Conservation (phyloP, 2,113 vertebrate genomes). For the Brienomyrus longianalis region DNA sequence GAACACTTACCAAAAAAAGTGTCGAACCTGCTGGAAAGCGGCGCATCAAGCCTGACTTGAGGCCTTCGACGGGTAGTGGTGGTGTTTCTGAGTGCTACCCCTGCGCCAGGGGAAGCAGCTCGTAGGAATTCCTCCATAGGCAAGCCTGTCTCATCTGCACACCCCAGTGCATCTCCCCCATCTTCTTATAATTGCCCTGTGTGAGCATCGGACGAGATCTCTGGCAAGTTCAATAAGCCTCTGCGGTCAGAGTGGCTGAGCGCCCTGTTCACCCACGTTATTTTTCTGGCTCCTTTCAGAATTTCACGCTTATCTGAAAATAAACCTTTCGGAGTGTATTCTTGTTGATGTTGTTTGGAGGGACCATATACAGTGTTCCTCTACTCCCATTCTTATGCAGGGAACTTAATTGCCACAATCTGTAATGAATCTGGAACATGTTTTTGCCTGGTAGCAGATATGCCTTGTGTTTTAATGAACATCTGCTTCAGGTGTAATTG, state of each 20-base stretch:
- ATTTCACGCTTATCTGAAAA: neutral
- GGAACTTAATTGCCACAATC: neutral
- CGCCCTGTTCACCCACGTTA: neutral
- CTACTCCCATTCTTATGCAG: neutral
- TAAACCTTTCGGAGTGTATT: neutral
- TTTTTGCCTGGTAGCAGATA: neutral
- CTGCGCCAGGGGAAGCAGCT: neutral
- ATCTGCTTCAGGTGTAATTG: neutral
- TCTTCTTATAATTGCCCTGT: neutral
- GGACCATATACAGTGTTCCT: neutral
- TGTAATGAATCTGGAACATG: neutral
- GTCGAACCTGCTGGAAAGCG: neutral
- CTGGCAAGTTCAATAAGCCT: neutral
- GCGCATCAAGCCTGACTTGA: neutral
- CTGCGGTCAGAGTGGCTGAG: neutral
- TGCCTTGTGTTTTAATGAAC: neutral
- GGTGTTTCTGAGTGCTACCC: neutral
- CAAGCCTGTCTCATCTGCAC: neutral
- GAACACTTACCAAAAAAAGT: neutral
- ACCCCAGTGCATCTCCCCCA: neutral
- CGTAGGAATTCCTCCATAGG: neutral
- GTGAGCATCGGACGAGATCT: neutral
- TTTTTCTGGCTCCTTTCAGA: neutral
- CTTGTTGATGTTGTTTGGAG: neutral
- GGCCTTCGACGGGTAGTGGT: neutral